Evolutionary conservation across 2,113 vertebrate genomes (phyloP), one percentile per base, ranked within the genome.

Genomic region (Nestor notabilis): DNA sequence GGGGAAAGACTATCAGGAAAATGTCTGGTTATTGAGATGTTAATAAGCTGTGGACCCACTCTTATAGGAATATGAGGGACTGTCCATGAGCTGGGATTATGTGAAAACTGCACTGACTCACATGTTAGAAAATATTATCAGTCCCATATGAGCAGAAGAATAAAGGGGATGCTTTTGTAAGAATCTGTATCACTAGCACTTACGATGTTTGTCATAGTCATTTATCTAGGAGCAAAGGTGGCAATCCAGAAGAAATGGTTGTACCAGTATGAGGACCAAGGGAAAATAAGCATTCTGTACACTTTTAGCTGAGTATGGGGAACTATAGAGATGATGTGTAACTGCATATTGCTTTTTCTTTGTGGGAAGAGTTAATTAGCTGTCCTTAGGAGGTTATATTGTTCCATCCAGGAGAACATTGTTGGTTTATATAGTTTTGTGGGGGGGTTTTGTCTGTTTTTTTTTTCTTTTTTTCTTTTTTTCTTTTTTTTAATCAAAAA

Each of bases 221-320:
- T 49, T 75, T 86, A 16, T 74, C 44, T 63, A 61, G 31, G 13
- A 63, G 3, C 7, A 56, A 94, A 72, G 52, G 21, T 49, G 47
- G 6, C 10, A 85, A n/a, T 56, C 14, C 10, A 46, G 11, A 65
- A 47, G 7, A 9, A 90, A 47, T 50, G 13, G 13, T 33, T 5
- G 3, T 61, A 61, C 4, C 19, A 24, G 6, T 43, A 14, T 1
- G 2, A 71, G 12, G 23, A 53, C 16, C 3, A 3, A 29, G 35
- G 50, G 31, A 65, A 61, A 82, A 35, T 0, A 50, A 4, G 2
- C 19, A 25, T 77, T 91, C 35, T 60, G 10, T 81, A 37, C 19
- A 7, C 39, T 7, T 14, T 58, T 39, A 71, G 12, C 21, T 66
- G 39, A 43, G 17, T 50, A 29, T 0, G 0, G n/a, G 24, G n/a